Conservation (phyloP, 2,113 vertebrate genomes). For the Chascanopsetta lugubris region DNA sequence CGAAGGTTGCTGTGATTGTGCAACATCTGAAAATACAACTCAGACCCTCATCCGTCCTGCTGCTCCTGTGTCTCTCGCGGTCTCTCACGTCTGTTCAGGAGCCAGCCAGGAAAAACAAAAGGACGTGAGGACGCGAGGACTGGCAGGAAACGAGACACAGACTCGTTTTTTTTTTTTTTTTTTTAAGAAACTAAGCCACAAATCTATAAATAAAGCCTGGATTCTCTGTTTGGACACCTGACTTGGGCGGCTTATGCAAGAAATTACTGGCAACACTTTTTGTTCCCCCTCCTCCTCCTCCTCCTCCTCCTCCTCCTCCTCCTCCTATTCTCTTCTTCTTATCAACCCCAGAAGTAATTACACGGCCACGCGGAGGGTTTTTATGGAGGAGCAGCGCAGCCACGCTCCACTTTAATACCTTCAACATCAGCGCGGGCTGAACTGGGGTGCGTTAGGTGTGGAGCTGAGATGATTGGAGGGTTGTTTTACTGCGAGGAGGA, state of each 20-base stretch:
- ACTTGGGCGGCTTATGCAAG: slow-evolving; percentile 57
- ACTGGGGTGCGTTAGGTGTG: background rate
- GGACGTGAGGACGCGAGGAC: slow-evolving; percentile 18
- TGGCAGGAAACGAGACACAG: slow-evolving; percentile 11
- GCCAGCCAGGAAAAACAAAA: background rate
- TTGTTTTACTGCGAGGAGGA: background rate
- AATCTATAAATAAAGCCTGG: slow-evolving; percentile 62
- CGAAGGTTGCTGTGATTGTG: background rate
- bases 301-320: background rate
- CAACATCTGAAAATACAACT: background rate
- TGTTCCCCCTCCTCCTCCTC: background rate
- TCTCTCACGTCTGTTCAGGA: background rate
- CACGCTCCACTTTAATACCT: background rate
- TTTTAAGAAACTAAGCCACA: slow-evolving; percentile 42
- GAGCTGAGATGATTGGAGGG: background rate
- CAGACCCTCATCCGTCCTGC: background rate
- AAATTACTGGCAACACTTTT: slow-evolving; percentile 50
- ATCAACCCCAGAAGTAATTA: slow-evolving; percentile 41
- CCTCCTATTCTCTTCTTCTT: background rate
- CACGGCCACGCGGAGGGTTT: slow-evolving; percentile 34
- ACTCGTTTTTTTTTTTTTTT: too few relatives aligned
- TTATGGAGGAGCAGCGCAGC: slow-evolving; percentile 7
- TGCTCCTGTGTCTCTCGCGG: background rate
- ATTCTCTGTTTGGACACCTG: slow-evolving; percentile 64
- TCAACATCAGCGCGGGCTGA: background rate